Percentiles rank a stretch among this genome's conserved stretches.
Conservation (phyloP, 1,140 invertebrate species). For the Holcopasites calliopsidis region DNA sequence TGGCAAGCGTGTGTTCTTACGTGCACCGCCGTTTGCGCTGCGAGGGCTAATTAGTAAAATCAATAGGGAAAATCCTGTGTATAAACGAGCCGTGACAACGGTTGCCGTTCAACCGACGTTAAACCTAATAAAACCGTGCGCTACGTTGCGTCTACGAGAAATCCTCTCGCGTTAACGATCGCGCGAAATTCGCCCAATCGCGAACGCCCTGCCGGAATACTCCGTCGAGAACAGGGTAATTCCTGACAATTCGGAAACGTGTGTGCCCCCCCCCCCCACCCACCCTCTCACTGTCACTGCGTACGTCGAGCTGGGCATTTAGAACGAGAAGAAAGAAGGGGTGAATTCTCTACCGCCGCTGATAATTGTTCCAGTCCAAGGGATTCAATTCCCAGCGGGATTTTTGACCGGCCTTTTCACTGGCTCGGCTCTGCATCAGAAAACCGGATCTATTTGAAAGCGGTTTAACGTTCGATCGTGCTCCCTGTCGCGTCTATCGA, state of each 20-base stretch:
- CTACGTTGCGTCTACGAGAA: conserved; percentile 31
- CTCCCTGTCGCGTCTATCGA: neutral
- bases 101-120: conserved; percentile 28
- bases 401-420: neutral
- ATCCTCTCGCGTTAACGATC: conserved; percentile 48
- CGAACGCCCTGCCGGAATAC: neutral
- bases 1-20: conserved; percentile 2
- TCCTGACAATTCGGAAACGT: neutral
- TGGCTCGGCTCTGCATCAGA: neutral
- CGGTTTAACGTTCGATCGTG: neutral
- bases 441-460: neutral
- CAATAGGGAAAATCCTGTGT: conserved; percentile 62
- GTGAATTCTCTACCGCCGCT: neutral
- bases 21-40: neutral
- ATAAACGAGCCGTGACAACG: conserved; percentile 50
- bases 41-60: conserved; percentile 64
- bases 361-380: neutral
- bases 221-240: neutral
- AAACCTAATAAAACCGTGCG: conserved; percentile 52
- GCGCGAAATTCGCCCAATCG: neutral
- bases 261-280: neutral
- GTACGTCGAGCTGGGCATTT: too few species aligned
- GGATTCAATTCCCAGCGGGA: conserved; percentile 4
- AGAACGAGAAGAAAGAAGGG: neutral
- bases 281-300: too few species aligned